These are phyloP conservation scores for Microtus oregoni DNA, from an alignment of 2,113 vertebrate genomes.

Conservation along the genomic window DNA sequence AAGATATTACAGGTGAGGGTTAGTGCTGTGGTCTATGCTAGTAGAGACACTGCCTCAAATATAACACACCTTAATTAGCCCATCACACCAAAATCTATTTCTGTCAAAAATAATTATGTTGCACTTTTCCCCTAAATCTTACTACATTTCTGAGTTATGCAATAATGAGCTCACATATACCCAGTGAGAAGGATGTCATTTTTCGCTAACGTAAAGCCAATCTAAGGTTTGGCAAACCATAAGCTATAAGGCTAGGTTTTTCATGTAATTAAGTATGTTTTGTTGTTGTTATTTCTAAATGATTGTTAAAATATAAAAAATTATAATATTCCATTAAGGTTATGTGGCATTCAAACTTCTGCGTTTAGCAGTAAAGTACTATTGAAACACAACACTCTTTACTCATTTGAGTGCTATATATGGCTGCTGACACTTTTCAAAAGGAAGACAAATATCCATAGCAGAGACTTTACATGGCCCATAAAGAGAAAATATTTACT, in stretches of 20 bases:
- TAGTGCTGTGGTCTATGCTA: background rate
- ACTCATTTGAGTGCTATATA: background rate
- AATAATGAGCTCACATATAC: background rate
- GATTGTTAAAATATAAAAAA: background rate
- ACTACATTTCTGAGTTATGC: background rate
- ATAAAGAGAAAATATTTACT: background rate
- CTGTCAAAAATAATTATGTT: background rate
- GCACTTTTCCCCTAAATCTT: background rate
- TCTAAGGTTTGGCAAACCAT: background rate
- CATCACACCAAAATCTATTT: background rate
- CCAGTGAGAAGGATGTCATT: background rate
- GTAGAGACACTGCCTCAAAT: background rate
- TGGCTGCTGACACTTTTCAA: background rate
- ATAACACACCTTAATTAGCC: background rate
- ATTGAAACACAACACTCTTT: background rate
- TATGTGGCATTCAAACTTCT: slow-evolving; percentile 1
- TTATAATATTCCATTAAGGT: slow-evolving; percentile 4
- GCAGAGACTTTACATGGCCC: background rate
- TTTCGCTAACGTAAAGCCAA: background rate
- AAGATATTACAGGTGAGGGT: background rate
- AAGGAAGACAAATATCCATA: background rate
- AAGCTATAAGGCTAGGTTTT: background rate
- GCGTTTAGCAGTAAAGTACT: background rate
- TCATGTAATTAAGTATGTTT: background rate
- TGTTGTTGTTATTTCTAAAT: background rate